Evolutionary conservation across 2,888 invertebrate species (phyloP).

Genomic region (Frankliniella fusca): DNA sequence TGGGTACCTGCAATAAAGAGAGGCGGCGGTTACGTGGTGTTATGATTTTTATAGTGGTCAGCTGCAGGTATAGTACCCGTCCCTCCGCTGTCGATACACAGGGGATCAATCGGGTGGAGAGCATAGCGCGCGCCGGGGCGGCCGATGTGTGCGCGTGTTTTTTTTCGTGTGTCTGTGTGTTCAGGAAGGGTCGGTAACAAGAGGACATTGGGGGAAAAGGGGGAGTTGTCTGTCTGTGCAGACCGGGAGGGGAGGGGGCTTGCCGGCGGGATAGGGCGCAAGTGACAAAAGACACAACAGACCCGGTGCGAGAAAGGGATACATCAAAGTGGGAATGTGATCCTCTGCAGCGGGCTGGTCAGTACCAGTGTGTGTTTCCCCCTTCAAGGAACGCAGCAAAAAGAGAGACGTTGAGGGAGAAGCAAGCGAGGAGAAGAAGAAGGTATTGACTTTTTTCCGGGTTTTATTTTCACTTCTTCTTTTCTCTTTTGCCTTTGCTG

Average conservation of each 20-base stretch:
- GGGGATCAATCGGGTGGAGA: neutral
- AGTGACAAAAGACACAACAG: conserved; percentile 6
- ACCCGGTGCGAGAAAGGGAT: neutral
- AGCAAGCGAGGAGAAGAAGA: no score
- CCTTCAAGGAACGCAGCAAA: neutral
- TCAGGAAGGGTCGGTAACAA: no score
- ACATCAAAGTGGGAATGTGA: conserved; percentile 22
- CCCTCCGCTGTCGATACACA: no score
- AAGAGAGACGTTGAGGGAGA: no score
- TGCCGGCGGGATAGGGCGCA: neutral
- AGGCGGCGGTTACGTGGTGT: no score
- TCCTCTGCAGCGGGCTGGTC: neutral
- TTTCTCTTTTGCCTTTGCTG: neutral
- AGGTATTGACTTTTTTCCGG: neutral
- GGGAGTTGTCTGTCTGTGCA: neutral
- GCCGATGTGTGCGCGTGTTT: neutral
- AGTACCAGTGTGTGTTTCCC: neutral
- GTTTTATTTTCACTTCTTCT: neutral
- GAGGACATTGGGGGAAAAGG: neutral
- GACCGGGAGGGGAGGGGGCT: neutral
- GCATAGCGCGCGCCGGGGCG: neutral
- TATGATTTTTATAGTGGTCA: no score
- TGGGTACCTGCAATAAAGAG: no score
- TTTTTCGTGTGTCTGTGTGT: neutral
- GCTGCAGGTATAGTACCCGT: no score